These are phyloP conservation scores for Psococerastis gibbosa DNA, from an alignment of 2,888 invertebrate species.

Conservation along the genomic window DNA sequence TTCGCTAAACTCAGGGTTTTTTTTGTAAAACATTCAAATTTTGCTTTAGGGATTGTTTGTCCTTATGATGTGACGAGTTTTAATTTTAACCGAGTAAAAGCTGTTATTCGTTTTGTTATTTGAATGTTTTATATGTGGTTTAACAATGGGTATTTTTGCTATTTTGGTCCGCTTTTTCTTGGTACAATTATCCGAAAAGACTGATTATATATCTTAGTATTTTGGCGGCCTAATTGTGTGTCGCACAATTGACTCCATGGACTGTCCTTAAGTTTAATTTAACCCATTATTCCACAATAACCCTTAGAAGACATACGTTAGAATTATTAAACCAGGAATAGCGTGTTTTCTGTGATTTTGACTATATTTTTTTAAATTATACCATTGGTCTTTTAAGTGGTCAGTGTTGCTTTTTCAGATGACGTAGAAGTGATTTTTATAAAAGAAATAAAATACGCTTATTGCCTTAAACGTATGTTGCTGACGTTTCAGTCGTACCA, in stretches of 20 bases:
- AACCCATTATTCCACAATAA: conserved; percentile 5
- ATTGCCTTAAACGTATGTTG: background rate
- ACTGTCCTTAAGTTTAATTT: too few species aligned
- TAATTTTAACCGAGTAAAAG: background rate
- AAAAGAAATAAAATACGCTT: background rate
- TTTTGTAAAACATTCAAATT: conserved; percentile 10
- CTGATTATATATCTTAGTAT: background rate
- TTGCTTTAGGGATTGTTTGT: background rate
- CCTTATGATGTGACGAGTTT: background rate
- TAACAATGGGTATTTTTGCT: background rate
- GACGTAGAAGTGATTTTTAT: too few species aligned
- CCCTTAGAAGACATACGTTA: conserved; percentile 4
- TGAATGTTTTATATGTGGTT: background rate
- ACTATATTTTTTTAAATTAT: background rate
- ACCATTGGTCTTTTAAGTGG: background rate
- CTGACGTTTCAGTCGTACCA: background rate
- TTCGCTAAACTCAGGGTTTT: conserved; percentile 9
- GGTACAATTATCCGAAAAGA: background rate
- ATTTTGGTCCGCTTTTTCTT: background rate
- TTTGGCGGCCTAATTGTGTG: background rate
- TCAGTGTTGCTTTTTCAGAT: background rate
- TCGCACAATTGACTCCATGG: too few species aligned
- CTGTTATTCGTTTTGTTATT: background rate
- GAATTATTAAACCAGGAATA: background rate
- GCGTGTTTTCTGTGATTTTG: background rate